Evolutionary conservation across 2,888 invertebrate genomes (phyloP), one percentile per base, ranked within the genome.

Genomic region (Eueremaeus valkanovi): DNA sequence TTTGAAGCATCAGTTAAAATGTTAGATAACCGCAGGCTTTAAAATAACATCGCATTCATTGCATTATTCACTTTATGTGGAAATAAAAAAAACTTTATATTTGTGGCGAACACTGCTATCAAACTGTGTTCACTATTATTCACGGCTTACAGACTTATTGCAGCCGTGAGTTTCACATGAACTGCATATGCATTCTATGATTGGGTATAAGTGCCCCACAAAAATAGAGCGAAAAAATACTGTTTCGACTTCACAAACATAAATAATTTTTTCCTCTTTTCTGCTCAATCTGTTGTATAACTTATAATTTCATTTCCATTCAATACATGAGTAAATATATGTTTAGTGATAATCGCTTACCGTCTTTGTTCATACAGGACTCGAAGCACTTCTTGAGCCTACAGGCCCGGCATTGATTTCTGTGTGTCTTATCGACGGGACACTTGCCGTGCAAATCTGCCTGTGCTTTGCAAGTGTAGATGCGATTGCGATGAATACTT

Each of bases 301-400:
- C n/a, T n/a, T n/a, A n/a, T n/a, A n/a, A n/a, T n/a, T n/a, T n/a
- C n/a, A n/a, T n/a, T n/a, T n/a, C n/a, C n/a, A n/a, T n/a, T n/a
- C n/a, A n/a, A n/a, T n/a, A n/a, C n/a, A n/a, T n/a, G n/a, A n/a
- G n/a, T n/a, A n/a, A n/a, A n/a, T n/a, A n/a, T n/a, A n/a, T n/a
- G n/a, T n/a, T n/a, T n/a, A n/a, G n/a, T n/a, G n/a, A n/a, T n/a
- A n/a, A 51, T 49, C 8, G 80, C 92, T 91, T 85, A 97, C 96
- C 96, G 85, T 97, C 95, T 86, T 94, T 95, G 85, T 97, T 96
- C 96, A 97, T 97, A 81, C 93, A 91, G 74, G 93, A 94, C 84
- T 93, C 91, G 84, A 96, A 95, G 85, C 96, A 97, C 86, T 95
- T 95, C 82, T 91, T 90, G 78, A 97, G 89, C 76, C 96, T 87